These are phyloP conservation scores for Hedya salicella DNA, from an alignment of 2,888 invertebrate species.

Conservation along the genomic window DNA sequence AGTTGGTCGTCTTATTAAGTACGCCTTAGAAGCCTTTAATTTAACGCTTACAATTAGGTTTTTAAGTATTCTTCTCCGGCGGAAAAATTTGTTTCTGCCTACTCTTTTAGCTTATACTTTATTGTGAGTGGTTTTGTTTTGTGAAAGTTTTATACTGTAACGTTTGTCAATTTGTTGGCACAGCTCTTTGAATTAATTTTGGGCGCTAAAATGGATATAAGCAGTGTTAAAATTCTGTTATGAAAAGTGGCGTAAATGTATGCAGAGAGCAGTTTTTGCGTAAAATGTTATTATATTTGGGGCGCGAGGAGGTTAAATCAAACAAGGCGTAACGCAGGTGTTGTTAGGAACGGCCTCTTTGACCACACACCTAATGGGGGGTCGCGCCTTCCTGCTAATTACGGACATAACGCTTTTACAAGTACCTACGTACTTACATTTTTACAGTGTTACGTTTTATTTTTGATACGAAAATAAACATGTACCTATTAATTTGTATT, in stretches of 20 bases:
- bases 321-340: constrained; percentile 53
- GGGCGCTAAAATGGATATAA: background rate
- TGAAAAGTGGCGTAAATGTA: constrained; percentile 7
- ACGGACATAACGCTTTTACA: constrained; percentile 53
- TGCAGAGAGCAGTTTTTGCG: constrained; percentile 18
- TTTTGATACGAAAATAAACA: constrained; percentile 34
- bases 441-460: constrained; percentile 48
- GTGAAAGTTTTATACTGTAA: background rate
- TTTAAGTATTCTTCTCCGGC: constrained; percentile 12
- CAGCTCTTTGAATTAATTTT: constrained; percentile 3
- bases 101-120: background rate
- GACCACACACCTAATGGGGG: constrained; percentile 55
- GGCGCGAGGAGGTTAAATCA: constrained; percentile 40
- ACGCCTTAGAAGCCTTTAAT: constrained; percentile 39
- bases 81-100: constrained; percentile 3
- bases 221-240: background rate
- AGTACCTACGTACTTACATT: constrained; percentile 44
- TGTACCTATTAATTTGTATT: too few species aligned
- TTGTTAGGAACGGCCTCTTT: constrained; percentile 49
- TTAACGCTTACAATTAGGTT: constrained; percentile 37
- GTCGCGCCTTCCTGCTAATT: constrained; percentile 55
- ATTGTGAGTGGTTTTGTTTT: constrained; percentile 7
- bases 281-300: constrained; percentile 35
- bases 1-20: constrained; percentile 40
- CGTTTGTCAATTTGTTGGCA: background rate